phyloP scores from a whole-genome alignment of 2,797 vertebrate genomes.

The Merluccius polli region DNA sequence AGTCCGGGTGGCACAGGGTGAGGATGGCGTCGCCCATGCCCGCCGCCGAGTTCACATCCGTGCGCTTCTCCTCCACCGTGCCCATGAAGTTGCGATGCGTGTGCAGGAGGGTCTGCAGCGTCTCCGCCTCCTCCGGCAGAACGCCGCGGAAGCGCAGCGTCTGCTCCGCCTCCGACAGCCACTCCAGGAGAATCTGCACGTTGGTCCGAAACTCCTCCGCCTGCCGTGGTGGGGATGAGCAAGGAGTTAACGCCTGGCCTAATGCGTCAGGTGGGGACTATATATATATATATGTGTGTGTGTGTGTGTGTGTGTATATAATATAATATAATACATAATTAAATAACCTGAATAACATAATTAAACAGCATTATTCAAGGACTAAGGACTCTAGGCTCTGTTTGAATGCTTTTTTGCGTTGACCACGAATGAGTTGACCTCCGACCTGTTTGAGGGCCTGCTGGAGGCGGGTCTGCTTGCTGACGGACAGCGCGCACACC shows the following conservation, averaged over 20 bases:
- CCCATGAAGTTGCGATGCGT: slow-evolving; percentile 93
- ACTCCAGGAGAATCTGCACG: slow-evolving; percentile 91
- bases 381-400: too few species aligned
- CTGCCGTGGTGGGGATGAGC: slow-evolving; percentile 54
- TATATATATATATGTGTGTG: neutral
- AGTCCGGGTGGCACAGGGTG: slow-evolving; percentile 89
- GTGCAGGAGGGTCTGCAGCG: slow-evolving; percentile 86
- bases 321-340: neutral
- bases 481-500: slow-evolving; percentile 92
- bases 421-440: neutral
- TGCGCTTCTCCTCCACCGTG: slow-evolving; percentile 91
- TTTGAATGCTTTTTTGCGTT: neutral
- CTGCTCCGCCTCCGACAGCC: slow-evolving; percentile 97
- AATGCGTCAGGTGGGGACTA: neutral
- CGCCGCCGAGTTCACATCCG: slow-evolving; percentile 85
- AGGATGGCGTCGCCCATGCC: slow-evolving; percentile 92
- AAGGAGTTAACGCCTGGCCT: neutral
- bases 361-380: neutral
- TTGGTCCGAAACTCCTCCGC: slow-evolving; percentile 94
- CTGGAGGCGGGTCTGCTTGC: slow-evolving; percentile 92
- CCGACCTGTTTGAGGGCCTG: slow-evolving; percentile 91
- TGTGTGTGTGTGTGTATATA: too few species aligned
- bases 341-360: neutral
- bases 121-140: slow-evolving; percentile 91
- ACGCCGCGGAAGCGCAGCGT: slow-evolving; percentile 94